phyloP scores from a whole-genome alignment of 2,888 invertebrate species.

The Apodemia zela region DNA sequence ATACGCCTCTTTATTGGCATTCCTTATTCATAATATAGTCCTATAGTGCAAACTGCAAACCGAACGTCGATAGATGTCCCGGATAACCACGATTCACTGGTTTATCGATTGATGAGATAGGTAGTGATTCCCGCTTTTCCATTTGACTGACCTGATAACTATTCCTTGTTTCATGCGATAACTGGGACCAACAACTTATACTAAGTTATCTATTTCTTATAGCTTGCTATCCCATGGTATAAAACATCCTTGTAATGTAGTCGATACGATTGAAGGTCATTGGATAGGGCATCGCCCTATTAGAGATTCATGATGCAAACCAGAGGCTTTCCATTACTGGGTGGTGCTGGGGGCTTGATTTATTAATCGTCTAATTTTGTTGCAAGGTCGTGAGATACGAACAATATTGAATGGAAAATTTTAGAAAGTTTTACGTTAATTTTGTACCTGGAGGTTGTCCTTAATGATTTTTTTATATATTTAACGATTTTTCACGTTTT shows the following conservation, averaged over 20 bases:
- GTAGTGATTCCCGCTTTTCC: no score
- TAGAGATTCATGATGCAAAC: conserved; percentile 37
- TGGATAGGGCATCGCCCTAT: conserved; percentile 17
- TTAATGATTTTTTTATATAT: no score
- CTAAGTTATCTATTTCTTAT: background rate
- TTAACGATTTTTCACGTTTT: no score
- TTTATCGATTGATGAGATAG: no score
- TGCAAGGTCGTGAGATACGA: background rate
- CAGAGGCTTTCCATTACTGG: conserved; percentile 27
- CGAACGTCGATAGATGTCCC: no score
- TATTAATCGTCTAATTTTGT: background rate
- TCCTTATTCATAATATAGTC: no score
- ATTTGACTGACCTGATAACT: no score
- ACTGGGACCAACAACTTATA: no score
- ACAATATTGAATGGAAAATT: background rate
- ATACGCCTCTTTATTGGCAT: no score
- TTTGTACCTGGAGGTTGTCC: background rate
- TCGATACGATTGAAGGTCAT: conserved; percentile 5
- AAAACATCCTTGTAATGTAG: background rate
- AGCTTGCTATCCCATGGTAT: background rate
- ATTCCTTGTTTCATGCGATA: no score
- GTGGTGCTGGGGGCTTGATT: background rate
- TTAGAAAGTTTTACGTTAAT: background rate
- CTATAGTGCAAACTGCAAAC: no score
- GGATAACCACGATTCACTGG: no score